These are phyloP conservation scores for Uria lomvia DNA, from an alignment of 2,113 vertebrate species.

Conservation along the genomic window DNA sequence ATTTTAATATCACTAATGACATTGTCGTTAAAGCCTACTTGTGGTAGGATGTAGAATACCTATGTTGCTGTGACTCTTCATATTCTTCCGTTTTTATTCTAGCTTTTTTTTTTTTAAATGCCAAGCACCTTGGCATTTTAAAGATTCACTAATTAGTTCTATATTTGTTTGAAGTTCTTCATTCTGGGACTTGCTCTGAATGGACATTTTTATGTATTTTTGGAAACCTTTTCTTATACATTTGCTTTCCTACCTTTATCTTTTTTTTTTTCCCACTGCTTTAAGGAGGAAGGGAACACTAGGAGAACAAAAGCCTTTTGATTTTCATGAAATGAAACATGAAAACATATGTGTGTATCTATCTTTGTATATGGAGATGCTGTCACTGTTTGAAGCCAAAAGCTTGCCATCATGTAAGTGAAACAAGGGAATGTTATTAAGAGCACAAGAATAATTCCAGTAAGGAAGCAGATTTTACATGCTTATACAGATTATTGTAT, in stretches of 20 bases:
- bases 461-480: not conserved
- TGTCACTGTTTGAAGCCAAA: not conserved
- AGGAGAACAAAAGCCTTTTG: not conserved
- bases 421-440: not conserved
- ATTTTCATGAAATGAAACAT: not conserved
- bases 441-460: not conserved
- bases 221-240: not conserved
- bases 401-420: not conserved
- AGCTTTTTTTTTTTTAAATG: not conserved
- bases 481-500: not conserved
- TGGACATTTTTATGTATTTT: not conserved
- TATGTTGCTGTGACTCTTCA: not conserved
- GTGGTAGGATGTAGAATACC: not conserved
- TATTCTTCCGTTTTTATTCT: not conserved
- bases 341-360: not conserved
- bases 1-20: not conserved
- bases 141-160: not conserved
- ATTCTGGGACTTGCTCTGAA: not conserved
- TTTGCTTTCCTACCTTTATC: not conserved
- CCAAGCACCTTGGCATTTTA: not conserved
- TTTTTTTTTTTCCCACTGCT: not conserved
- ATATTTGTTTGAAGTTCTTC: not conserved
- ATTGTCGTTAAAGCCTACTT: not conserved
- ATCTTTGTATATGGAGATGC: not conserved
- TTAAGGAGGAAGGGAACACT: not conserved